These are phyloP conservation scores for Uloborus plumipes DNA, from an alignment of 2,888 invertebrate species.

Conservation along the genomic window DNA sequence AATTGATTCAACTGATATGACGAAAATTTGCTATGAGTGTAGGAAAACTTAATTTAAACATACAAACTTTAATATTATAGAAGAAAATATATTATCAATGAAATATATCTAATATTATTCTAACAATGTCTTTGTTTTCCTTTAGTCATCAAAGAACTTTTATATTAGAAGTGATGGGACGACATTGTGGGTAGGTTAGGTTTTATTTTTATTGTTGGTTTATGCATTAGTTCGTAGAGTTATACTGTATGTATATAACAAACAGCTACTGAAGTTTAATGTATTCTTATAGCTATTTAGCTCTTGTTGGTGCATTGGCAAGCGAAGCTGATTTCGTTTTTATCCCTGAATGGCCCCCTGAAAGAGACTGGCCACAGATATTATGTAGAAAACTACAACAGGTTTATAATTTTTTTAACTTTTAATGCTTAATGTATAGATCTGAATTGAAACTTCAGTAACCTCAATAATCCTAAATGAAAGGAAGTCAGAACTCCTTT, in stretches of 20 bases:
- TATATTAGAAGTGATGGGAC: conserved; percentile 75
- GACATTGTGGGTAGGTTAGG: conserved; percentile 74
- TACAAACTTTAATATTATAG: too few relatives aligned
- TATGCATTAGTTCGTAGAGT: background rate
- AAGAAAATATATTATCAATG: too few relatives aligned
- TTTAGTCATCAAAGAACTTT: conserved; percentile 75
- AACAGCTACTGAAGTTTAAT: background rate
- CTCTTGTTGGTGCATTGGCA: conserved; percentile 74
- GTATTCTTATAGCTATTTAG: conserved; percentile 72
- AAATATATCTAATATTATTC: too few relatives aligned
- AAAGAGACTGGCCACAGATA: conserved; percentile 73
- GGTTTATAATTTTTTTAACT: conserved; percentile 50
- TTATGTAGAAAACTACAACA: conserved; percentile 73
- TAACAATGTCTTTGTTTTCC: background rate
- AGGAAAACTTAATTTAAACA: too few relatives aligned
- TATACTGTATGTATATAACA: background rate
- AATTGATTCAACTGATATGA: too few relatives aligned
- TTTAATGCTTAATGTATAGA: background rate
- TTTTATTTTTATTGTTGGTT: background rate
- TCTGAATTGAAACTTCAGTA: background rate
- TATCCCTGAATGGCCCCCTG: conserved; percentile 75
- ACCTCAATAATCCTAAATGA: too few relatives aligned
- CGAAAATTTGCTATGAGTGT: too few relatives aligned
- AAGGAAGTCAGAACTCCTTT: too few relatives aligned
- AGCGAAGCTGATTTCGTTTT: conserved; percentile 76